Base-by-base conservation (phyloP, 1,140 invertebrate species). In the Zophobas morio region DNA sequence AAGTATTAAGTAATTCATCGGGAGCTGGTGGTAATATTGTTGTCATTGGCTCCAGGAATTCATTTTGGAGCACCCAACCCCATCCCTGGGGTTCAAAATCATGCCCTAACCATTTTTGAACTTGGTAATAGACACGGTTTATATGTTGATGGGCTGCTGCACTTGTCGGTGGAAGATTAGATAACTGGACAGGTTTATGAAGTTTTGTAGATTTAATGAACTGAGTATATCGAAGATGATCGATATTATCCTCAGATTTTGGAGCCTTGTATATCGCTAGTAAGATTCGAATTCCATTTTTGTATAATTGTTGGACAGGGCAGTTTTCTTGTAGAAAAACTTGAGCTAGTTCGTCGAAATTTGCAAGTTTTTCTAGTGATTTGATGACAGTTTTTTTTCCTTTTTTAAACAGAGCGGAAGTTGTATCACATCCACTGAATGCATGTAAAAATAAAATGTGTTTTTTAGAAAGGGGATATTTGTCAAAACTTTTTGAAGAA, bases 61-160 rank as follows among this genome's bases (percentile, higher is more conserved):
- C 54, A n/a, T 56, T 35, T 6, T 35, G 54, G 5, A 56, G 5
- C 20, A n/a, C 20, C 54, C 20, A 56, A 56, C 35, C 54, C 35
- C 54, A 56, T 46, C 81, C 80, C 80, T 85, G 78, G 53, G 86
- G 85, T 79, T 85, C 77, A 75, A 86, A 80, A 60, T 86, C 71
- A 35, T 86, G 78, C 63, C 84, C 84, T 82, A 85, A 75, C 85
- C 86, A 87, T 53, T 80, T 83, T 83, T 87, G 85, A 81, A 88
- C 77, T 77, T 87, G 84, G 71, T 85, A 86, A 70, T 87, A 87
- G 3, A 87, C 85, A 77, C 86, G 81, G 66, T 84, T 83, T 60
- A 84, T 54, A 81, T 86, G 84, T 83, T 87, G 83, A 78, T 77
- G 81, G 79, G 82, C 84, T 83, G 82, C 83, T 77, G 70, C 66